Base-by-base conservation (phyloP, 2,888 invertebrate genomes). In the Marasmarcha lunaedactyla region DNA sequence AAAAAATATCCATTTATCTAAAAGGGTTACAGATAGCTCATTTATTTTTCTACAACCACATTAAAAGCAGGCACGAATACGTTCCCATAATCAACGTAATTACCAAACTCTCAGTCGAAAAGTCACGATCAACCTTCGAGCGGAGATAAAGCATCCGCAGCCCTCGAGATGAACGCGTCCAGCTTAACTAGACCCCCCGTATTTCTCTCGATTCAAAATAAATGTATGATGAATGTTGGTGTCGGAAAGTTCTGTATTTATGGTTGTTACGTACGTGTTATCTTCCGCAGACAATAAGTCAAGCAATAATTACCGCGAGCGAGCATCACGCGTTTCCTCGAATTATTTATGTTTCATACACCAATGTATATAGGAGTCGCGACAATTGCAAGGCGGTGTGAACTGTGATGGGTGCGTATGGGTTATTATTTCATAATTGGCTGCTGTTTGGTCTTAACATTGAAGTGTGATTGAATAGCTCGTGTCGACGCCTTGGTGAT, bases 241-340 rank as follows among this genome's bases (percentile, higher is more conserved):
- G 20, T 20, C 20, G 7, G 2, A 49, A 49, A 49, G 72, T 33
- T 68, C 70, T 52, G 36, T 3, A 47, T 56, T 38, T 46, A 44
- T 65, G 70, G 79, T 55, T 55, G 63, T 52, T 55, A 55, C 52
- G 66, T 68, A 73, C 73, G 73, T 73, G 79, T 76, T 81, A 81
- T 81, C 81, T 73, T 63, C 62, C 60, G 66, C 65, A 70, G 70
- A 69, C 79, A 81, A 83, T 81, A 81, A 81, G 78, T 83, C 79
- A 79, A 70, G 70, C 78, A 71, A 76, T 83, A 81, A 83, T 81
- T 83, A 76, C 81, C 67, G 71, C 72, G 68, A 62, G 57, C 55
- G 61, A 60, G 68, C 63, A 71, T 72, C 78, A 70, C 74, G 64
- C 70, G 20, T 20, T 55, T 59, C 63, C 67, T 57, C 60, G 66